These are phyloP conservation scores for Xylota sylvarum DNA, from an alignment of 2,888 invertebrate genomes.

Conservation along the genomic window DNA sequence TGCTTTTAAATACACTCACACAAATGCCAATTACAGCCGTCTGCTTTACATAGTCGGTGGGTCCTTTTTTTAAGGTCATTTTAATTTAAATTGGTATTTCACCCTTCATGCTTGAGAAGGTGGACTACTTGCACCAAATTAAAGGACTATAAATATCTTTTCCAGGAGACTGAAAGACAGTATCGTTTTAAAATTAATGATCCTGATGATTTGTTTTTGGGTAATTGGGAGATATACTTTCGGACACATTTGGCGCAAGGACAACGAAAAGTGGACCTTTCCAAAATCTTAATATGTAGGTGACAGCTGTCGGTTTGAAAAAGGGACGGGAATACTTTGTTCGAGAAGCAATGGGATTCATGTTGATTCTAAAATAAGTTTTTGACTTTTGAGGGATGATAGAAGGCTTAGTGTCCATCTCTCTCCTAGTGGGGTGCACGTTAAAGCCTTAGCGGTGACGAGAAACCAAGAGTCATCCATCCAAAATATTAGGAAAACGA, in stretches of 20 bases:
- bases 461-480: too few relatives aligned
- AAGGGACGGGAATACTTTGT: not conserved
- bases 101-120: not conserved
- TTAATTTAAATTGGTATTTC: constrained; percentile 42
- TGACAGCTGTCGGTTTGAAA: not conserved
- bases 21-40: constrained; percentile 34
- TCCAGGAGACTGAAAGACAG: not conserved
- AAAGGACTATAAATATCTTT: constrained; percentile 41
- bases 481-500: too few relatives aligned
- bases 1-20: not conserved
- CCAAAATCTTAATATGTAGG: constrained; percentile 4
- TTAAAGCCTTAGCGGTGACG: too few relatives aligned
- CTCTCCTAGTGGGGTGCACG: too few relatives aligned
- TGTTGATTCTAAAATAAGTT: not conserved
- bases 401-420: too few relatives aligned
- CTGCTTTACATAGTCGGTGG: not conserved
- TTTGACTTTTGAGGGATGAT: not conserved
- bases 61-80: constrained; percentile 24
- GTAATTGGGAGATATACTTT: not conserved
- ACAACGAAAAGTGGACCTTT: not conserved
- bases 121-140: constrained; percentile 25
- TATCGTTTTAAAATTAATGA: constrained; percentile 49
- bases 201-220: constrained; percentile 29
- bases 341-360: not conserved
- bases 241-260: constrained; percentile 26